Conservation (phyloP, 2,113 vertebrate species). For the Illadopsis cleaveri region DNA sequence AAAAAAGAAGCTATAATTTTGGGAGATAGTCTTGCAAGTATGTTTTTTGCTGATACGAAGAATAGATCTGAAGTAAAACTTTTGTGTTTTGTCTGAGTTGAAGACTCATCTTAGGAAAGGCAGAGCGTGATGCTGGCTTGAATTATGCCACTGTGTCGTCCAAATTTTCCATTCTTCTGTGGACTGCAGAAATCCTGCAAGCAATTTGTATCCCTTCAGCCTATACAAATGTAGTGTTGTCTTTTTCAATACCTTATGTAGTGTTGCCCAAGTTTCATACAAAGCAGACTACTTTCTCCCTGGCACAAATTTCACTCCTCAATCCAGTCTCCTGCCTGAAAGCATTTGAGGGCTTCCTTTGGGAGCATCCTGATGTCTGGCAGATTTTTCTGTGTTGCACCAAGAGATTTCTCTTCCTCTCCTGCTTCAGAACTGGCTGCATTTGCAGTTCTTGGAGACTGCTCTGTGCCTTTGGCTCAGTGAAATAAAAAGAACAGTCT, state of each 20-base stretch:
- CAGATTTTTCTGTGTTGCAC: not conserved
- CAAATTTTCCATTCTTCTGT: not conserved
- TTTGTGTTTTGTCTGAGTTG: not conserved
- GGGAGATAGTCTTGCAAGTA: not conserved
- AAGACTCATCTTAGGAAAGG: not conserved
- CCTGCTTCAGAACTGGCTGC: not conserved
- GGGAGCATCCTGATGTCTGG: not conserved
- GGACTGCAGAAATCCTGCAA: not conserved
- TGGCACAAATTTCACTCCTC: not conserved
- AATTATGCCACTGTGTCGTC: not conserved
- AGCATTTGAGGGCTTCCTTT: not conserved
- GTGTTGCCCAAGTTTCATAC: not conserved
- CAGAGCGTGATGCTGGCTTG: not conserved
- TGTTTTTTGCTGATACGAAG: not conserved
- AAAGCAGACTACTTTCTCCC: not conserved
- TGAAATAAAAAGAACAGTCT: not conserved
- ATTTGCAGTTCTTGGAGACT: not conserved
- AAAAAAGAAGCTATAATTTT: not conserved
- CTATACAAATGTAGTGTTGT: not conserved
- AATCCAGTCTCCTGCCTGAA: not conserved
- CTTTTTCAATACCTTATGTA: not conserved
- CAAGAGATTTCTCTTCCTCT: not conserved
- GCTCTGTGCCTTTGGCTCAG: not conserved
- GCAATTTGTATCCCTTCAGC: not conserved
- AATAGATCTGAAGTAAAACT: not conserved